Evolutionary conservation across 30 jellyfish, hydroid and myxozoan species (phyloP).

Genomic region (Nemopilema nomurai): DNA sequence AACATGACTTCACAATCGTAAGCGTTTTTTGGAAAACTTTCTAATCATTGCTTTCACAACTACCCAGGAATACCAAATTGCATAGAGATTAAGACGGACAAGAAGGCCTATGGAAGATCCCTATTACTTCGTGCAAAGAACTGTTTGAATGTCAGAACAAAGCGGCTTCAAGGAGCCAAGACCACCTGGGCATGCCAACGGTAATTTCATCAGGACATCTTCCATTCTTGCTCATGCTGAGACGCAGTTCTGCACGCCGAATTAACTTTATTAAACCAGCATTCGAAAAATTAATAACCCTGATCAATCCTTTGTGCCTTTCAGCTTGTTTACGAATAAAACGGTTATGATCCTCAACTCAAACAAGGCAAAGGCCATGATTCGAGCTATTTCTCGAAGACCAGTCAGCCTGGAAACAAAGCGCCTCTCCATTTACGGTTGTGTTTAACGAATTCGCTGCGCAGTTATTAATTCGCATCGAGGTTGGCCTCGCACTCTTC

Average conservation of each 20-base stretch:
- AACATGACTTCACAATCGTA: neutral
- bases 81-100: neutral
- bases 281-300: constrained; percentile 17
- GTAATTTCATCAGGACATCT: constrained; percentile 24
- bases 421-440: neutral
- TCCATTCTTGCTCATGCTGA: constrained; percentile 25
- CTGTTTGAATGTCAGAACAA: neutral
- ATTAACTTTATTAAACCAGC: constrained; percentile 28
- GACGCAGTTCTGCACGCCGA: constrained; percentile 44
- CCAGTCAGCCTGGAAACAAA: neutral
- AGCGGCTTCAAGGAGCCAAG: neutral
- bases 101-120: neutral
- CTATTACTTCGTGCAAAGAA: neutral
- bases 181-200: neutral
- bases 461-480: constrained; percentile 38
- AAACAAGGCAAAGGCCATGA: neutral
- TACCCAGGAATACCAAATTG: neutral
- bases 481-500: constrained; percentile 54
- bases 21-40: neutral
- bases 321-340: constrained; percentile 40
- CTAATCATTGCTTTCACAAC: neutral
- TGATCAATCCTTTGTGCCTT: constrained; percentile 19
- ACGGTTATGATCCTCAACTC: constrained; percentile 16
- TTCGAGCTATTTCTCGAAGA: neutral
- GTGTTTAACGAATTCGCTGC: constrained; percentile 1